Conservation (phyloP, 2,113 vertebrate species). For the Poecilia latipinna region DNA sequence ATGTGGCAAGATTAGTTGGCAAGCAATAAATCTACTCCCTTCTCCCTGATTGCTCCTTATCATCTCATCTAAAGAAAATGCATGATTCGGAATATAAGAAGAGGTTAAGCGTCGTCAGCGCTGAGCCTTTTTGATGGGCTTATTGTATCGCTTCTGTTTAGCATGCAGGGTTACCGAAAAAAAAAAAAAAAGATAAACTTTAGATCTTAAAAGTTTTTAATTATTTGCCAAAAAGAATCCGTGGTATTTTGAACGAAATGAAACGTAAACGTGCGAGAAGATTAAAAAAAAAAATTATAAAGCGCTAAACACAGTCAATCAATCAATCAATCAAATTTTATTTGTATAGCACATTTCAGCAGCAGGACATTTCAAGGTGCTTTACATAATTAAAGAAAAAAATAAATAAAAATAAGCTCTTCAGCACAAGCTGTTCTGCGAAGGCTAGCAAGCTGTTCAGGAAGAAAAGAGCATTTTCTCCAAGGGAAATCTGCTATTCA, state of each 20-base stretch:
- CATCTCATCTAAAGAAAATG: conserved; percentile 35
- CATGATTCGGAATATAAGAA: conserved; percentile 13
- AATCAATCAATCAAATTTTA: too few species aligned
- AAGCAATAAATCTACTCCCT: conserved; percentile 44
- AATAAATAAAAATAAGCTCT: too few species aligned
- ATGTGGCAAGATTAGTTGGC: conserved; percentile 52
- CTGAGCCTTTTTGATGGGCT: neutral
- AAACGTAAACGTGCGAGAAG: neutral
- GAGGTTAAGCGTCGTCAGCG: conserved; percentile 17
- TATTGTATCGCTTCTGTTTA: neutral
- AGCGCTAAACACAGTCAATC: neutral
- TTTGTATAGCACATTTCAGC: too few species aligned
- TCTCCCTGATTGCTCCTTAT: conserved; percentile 42
- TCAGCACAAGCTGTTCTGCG: conserved; percentile 27
- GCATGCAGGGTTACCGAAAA: neutral
- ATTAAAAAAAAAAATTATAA: conserved; percentile 3
- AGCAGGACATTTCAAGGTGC: too few species aligned
- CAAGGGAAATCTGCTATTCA: conserved; percentile 44
- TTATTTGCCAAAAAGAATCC: conserved; percentile 14
- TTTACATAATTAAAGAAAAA: too few species aligned
- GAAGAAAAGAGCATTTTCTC: conserved; percentile 35
- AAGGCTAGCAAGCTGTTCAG: conserved; percentile 44
- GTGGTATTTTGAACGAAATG: conserved; percentile 6
- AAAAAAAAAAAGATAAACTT: neutral
- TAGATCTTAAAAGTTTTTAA: conserved; percentile 4